Conservation (phyloP, 64 coral and sea anemone genomes). For the Pachyseris speciosa region DNA sequence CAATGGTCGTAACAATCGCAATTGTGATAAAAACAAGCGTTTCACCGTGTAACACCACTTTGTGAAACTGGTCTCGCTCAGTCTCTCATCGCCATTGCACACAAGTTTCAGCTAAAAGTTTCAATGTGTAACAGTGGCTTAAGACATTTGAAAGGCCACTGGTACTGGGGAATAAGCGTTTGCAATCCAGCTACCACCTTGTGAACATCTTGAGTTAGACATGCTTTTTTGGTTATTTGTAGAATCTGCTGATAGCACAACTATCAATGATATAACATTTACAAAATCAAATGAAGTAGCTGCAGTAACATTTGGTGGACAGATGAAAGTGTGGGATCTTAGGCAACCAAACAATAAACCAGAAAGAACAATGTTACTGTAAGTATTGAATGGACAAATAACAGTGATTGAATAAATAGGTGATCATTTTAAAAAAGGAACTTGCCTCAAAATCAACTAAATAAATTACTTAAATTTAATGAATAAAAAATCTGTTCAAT, state of each 20-base stretch:
- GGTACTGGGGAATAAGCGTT: too few species aligned
- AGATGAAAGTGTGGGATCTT: slow-evolving; percentile 98
- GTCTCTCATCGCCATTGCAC: too few species aligned
- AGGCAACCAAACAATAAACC: slow-evolving; percentile 81
- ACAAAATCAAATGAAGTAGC: slow-evolving; percentile 80
- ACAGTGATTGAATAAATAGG: not conserved
- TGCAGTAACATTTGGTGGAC: slow-evolving; percentile 91
- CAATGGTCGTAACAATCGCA: too few species aligned
- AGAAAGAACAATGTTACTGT: slow-evolving; percentile 91
- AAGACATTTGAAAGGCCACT: too few species aligned
- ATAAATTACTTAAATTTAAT: not conserved
- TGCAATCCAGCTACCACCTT: too few species aligned
- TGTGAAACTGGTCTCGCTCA: too few species aligned
- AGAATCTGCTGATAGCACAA: slow-evolving; percentile 95
- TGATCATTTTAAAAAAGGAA: too few species aligned
- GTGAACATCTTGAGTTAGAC: not conserved
- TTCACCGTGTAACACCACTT: too few species aligned
- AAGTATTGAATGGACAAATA: slow-evolving; percentile 30
- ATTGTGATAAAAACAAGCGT: too few species aligned
- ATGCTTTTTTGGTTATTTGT: not conserved
- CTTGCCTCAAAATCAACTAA: too few species aligned
- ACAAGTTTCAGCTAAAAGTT: too few species aligned
- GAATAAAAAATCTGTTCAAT: not conserved
- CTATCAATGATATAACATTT: slow-evolving; percentile 86
- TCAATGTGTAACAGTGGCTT: too few species aligned